These are phyloP conservation scores for Gambusia yucatana DNA, from an alignment of 2,797 vertebrate genomes.

Conservation along the genomic window DNA sequence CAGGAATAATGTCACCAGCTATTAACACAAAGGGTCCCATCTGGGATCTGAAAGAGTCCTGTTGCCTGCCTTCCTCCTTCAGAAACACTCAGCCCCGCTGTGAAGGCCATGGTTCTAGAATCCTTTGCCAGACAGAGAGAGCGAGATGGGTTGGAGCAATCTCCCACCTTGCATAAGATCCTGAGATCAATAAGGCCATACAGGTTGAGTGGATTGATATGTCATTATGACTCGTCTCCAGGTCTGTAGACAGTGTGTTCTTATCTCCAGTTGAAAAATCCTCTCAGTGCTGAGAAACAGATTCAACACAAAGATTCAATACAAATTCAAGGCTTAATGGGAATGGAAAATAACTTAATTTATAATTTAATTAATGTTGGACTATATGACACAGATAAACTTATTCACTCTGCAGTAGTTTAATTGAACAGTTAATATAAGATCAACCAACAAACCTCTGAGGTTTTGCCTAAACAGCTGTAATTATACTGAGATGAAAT, in stretches of 20 bases:
- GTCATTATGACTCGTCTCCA: neutral
- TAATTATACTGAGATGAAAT: neutral
- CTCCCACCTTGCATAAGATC: neutral
- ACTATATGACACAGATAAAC: neutral
- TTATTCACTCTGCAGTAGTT: neutral
- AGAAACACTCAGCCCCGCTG: neutral
- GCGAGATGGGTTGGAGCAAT: neutral
- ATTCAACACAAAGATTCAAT: neutral
- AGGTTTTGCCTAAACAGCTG: neutral
- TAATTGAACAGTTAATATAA: neutral
- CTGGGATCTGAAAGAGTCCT: neutral
- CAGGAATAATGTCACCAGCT: neutral
- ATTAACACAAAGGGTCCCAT: neutral
- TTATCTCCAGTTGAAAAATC: neutral
- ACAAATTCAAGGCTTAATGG: neutral
- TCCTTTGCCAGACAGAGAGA: neutral
- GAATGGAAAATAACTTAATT: neutral
- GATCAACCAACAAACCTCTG: neutral
- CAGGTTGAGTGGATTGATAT: neutral
- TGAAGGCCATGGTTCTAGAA: neutral
- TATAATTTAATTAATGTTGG: neutral
- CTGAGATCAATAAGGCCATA: neutral
- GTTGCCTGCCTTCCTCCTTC: neutral
- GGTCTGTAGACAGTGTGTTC: neutral
- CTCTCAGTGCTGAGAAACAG: neutral